Evolutionary conservation across 1,140 invertebrate species (phyloP).

Genomic region (Trissolcus basalis): DNA sequence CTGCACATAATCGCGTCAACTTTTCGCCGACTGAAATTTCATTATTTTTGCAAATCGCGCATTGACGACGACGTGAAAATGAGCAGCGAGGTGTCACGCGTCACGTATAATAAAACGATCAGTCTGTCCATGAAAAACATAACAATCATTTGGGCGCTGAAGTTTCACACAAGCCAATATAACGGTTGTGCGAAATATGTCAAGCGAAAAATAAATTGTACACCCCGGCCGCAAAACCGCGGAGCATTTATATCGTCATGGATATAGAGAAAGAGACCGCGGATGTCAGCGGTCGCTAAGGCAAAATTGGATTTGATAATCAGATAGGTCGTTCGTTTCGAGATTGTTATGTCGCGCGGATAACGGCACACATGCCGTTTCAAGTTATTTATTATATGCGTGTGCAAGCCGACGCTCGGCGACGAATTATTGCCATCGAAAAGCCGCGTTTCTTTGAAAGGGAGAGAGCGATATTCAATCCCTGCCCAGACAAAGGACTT

Average conservation of each 20-base stretch:
- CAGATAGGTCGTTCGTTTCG: too few species aligned
- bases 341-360: too few species aligned
- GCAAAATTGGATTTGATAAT: too few species aligned
- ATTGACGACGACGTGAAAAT: constrained; percentile 25
- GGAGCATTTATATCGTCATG: constrained; percentile 19
- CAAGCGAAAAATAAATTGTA: constrained; percentile 58
- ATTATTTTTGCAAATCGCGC: constrained; percentile 14
- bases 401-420: neutral
- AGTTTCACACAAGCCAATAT: constrained; percentile 41
- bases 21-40: constrained; percentile 10
- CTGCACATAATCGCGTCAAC: neutral
- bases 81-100: constrained; percentile 32
- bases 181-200: constrained; percentile 38
- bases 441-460: constrained; percentile 13
- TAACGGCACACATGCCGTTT: too few species aligned
- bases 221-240: constrained; percentile 48
- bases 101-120: constrained; percentile 46
- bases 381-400: constrained; percentile 24
- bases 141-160: constrained; percentile 42
- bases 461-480: constrained; percentile 17
- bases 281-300: too few species aligned
- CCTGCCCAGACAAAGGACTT: constrained; percentile 26
- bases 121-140: constrained; percentile 42
- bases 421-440: constrained; percentile 36
- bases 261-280: neutral